These are phyloP conservation scores for Noctua janthe DNA, from an alignment of 2,888 invertebrate species.

Conservation along the genomic window DNA sequence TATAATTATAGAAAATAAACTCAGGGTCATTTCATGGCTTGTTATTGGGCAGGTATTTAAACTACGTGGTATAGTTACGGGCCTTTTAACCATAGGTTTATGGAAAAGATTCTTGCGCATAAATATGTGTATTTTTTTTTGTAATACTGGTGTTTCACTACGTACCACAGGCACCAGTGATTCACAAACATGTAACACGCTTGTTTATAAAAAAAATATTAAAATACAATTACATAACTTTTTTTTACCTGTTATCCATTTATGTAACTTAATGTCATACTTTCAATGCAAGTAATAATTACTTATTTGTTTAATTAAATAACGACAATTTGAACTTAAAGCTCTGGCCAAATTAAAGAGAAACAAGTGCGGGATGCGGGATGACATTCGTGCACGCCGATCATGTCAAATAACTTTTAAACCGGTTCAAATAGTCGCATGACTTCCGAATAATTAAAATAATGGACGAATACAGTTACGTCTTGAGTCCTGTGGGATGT, in stretches of 20 bases:
- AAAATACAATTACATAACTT: no score
- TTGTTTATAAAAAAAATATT: no score
- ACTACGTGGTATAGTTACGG: not conserved
- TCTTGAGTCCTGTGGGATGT: not conserved
- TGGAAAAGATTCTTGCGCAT: not conserved
- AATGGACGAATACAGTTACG: not conserved
- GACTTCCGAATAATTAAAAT: not conserved
- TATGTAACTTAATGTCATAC: not conserved
- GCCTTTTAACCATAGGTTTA: not conserved
- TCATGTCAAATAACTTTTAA: not conserved
- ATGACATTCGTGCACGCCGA: not conserved
- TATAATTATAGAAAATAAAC: constrained; percentile 7
- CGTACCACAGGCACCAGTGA: no score
- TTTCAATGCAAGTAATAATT: not conserved
- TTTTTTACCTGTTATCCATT: not conserved
- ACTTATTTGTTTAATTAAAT: not conserved
- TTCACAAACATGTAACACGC: no score
- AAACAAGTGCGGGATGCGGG: not conserved
- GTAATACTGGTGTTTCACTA: no score
- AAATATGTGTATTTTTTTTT: not conserved
- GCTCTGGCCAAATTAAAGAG: not conserved
- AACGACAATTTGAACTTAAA: not conserved
- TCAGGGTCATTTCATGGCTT: not conserved
- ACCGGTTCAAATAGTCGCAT: not conserved
- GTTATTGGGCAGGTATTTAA: not conserved